Base-by-base conservation (phyloP, 2,113 vertebrate species). In the Cygnus buccinator region DNA sequence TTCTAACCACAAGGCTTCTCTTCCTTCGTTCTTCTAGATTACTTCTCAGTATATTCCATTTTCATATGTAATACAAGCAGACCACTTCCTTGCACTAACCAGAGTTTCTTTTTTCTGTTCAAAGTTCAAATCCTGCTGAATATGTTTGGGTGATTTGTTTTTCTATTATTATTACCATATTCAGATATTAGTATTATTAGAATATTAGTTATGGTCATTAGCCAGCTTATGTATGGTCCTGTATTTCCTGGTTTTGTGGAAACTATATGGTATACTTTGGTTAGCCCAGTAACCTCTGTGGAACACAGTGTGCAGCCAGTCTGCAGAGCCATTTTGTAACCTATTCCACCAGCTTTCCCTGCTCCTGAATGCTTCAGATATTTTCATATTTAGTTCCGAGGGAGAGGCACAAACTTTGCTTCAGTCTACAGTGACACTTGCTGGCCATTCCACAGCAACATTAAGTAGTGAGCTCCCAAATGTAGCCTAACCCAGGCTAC, bases 251-350 rank as follows among this genome's bases (percentile, higher is more conserved):
- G 26, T 23, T 77, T 70, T 63, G 54, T 68, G 37, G 55, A 63
- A 95, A 39, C 48, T 54, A 1, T 20, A 16, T 29, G 31, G 21
- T 48, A 20, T 17, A 18, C 33, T 74, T 65, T 26, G 44, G 33
- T 65, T 44, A 61, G 25, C 18, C 33, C 25, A 35, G 39, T 9
- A 33, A 54, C 73, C 31, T 77, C 7, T 44, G 28, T 13, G 35
- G 54, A 54, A 21, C 20, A 10, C 18, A 29, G 15, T 0, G 2
- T 66, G 61, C 28, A 55, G 18, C 31, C 0, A 1, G 12, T 52
- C 35, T 68, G 22, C 63, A 59, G 21, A 73, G 7, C 33, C 37
- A 63, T 66, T 54, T 62, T 65, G 13, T 74, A 35, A 57, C 33
- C 61, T 21, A 18, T 70, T 78, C 43, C 61, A 73, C 41, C 61